Evolutionary conservation across 2,888 invertebrate genomes (phyloP), one percentile per base, ranked within the genome.

Genomic region (Pharmacophagus antenor): DNA sequence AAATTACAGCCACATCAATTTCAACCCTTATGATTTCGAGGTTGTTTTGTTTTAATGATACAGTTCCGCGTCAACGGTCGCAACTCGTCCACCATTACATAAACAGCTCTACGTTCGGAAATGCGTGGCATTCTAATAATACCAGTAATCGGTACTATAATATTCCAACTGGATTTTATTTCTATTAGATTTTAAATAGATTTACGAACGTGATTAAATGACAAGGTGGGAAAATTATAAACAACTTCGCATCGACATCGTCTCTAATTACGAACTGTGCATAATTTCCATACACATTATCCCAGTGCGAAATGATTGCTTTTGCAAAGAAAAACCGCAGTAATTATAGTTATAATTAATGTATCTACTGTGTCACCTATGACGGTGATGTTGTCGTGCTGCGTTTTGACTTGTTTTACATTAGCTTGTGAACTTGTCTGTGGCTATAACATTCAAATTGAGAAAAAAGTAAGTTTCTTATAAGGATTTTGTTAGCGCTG

Each of bases 261-360:
- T 70, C 71, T 82, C 74, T 86, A 86, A 88, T 86, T 86, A 83
- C 82, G 71, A 68, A 74, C 77, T 84, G 78, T 82, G 82, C 83
- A 81, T 86, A 86, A 85, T 85, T 85, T 86, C 80, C 83, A 83
- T 81, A 79, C 78, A 81, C 88, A 85, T 88, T 87, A 85, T 82
- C 84, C 22, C 42, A 80, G 79, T 79, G 81, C 82, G 72, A 80
- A 84, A 84, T 83, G 79, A 83, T 86, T 84, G 81, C 85, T 79
- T 73, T 76, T 70, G 77, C 79, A 68, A 71, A 75, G 78, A 77
- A 78, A 76, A 76, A 76, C 76, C 77, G 79, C 76, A 75, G 76
- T 83, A 82, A 85, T 85, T 85, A 84, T 77, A 75, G 71, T 69
- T 69, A 74, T 82, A 84, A 84, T 86, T 85, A 81, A 76, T 73